phyloP scores from a whole-genome alignment of 2,113 vertebrate genomes.

The Ia io region DNA sequence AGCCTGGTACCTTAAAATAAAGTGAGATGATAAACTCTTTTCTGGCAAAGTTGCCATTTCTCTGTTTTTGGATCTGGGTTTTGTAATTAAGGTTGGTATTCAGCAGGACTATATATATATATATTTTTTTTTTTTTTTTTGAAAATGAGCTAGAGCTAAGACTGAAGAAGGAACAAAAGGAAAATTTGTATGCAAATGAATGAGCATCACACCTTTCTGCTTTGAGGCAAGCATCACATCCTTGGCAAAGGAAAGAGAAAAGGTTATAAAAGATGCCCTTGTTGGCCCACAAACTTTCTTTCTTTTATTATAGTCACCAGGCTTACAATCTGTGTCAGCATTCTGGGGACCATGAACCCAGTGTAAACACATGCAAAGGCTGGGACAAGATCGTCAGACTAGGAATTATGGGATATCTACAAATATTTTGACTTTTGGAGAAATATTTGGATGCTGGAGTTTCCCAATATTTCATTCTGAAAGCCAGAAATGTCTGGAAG shows the following conservation, averaged over 20 bases:
- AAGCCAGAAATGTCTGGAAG: background rate
- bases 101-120: background rate
- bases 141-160: constrained; percentile 59
- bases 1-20: constrained; percentile 65
- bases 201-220: background rate
- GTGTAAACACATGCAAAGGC: background rate
- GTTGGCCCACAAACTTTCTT: background rate
- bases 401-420: background rate
- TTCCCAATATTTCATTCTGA: background rate
- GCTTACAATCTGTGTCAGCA: background rate
- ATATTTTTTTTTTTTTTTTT: background rate
- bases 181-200: constrained; percentile 61
- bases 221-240: background rate
- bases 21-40: constrained; percentile 73
- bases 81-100: constrained; percentile 81
- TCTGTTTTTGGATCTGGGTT: constrained; percentile 75
- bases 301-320: background rate
- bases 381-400: background rate
- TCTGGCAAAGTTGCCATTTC: constrained; percentile 73
- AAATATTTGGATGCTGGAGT: background rate
- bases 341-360: background rate
- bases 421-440: background rate
- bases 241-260: background rate
- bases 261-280: background rate
- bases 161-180: constrained; percentile 41